A percentile compares a stretch with the other conserved stretches of the same genome.
Evolutionary conservation across 2,888 invertebrate genomes (phyloP).

Genomic region (Lysandra coridon): DNA sequence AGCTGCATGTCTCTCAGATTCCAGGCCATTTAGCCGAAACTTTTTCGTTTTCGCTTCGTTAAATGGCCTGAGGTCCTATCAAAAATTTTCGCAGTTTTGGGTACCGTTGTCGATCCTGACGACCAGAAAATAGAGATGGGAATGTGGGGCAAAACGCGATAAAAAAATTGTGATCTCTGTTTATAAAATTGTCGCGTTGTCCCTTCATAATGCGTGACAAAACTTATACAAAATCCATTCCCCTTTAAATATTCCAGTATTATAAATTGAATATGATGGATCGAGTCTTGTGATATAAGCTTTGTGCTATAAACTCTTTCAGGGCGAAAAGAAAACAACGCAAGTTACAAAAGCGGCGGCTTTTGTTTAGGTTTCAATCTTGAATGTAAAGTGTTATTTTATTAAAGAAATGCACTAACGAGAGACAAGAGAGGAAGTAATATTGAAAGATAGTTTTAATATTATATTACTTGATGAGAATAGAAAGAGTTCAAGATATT

Average conservation of each 20-base stretch:
- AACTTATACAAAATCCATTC: not conserved
- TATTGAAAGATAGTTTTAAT: not conserved
- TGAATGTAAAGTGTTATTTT: not conserved
- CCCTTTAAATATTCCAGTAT: not conserved
- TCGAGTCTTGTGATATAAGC: not conserved
- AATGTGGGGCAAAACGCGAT: too few species aligned
- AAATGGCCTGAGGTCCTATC: too few species aligned
- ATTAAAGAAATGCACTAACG: not conserved
- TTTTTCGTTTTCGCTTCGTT: too few species aligned
- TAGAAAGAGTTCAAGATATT: too few species aligned
- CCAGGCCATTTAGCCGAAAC: too few species aligned
- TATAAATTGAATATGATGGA: constrained; percentile 2
- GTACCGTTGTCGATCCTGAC: too few species aligned
- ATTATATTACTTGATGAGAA: too few species aligned
- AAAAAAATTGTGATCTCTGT: too few species aligned
- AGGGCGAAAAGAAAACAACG: not conserved
- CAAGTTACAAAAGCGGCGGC: not conserved
- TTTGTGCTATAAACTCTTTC: constrained; percentile 6
- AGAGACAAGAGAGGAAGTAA: not conserved
- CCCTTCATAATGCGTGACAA: not conserved
- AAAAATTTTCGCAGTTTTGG: too few species aligned
- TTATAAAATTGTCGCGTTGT: not conserved
- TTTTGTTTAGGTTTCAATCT: not conserved
- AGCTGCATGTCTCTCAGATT: too few species aligned
- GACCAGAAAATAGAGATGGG: too few species aligned